A percentile compares a stretch with the other conserved stretches of the same genome.
These are phyloP conservation scores for Euura lappo DNA, from an alignment of 1,140 invertebrate genomes.

Conservation along the genomic window DNA sequence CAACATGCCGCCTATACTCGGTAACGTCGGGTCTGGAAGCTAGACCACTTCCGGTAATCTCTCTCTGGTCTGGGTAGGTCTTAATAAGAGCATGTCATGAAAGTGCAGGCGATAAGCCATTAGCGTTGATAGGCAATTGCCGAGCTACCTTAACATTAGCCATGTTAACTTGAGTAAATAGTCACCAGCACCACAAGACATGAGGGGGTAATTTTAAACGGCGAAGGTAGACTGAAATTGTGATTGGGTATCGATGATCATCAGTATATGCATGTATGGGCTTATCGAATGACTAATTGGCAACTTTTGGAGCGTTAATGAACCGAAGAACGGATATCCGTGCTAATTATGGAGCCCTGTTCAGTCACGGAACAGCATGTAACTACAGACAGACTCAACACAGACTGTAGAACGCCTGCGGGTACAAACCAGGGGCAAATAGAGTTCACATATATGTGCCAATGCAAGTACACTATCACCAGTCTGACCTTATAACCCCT, in stretches of 20 bases:
- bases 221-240: background rate
- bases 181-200: background rate
- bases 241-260: background rate
- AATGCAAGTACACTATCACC: background rate
- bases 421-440: background rate
- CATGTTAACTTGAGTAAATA: background rate
- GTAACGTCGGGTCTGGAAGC: background rate
- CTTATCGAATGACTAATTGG: no score
- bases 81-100: background rate
- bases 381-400: background rate
- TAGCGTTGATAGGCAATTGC: background rate
- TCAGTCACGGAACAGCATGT: background rate
- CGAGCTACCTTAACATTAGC: background rate
- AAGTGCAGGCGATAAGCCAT: background rate
- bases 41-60: background rate
- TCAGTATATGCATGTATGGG: background rate
- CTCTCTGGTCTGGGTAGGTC: background rate
- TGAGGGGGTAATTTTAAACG: no score
- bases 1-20: background rate
- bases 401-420: background rate
- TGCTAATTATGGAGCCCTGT: background rate
- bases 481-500: background rate
- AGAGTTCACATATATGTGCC: background rate
- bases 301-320: background rate
- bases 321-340: constrained; percentile 4